Conservation (phyloP, 2,797 vertebrate genomes). For the Pterois miles region DNA sequence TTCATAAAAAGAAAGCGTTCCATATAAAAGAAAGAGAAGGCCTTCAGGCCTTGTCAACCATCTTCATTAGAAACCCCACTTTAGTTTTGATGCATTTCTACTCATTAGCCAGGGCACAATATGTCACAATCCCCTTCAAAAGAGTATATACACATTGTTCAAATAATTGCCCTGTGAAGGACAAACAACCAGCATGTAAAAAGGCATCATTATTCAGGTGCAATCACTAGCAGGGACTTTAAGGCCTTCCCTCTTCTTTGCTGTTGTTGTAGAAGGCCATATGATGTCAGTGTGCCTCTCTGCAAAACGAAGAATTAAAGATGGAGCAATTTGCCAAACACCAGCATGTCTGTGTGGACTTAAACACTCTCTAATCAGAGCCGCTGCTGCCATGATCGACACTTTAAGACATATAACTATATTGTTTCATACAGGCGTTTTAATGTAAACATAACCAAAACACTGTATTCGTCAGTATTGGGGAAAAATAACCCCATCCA, state of each 20-base stretch:
- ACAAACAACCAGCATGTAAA: constrained; percentile 78
- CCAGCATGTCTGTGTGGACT: constrained; percentile 16
- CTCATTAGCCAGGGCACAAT: constrained; percentile 74
- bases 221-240: constrained; percentile 59
- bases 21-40: constrained; percentile 63
- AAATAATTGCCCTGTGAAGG: constrained; percentile 81
- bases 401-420: constrained; percentile 9
- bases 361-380: constrained; percentile 33
- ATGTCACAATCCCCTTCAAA: constrained; percentile 74
- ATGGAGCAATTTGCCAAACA: constrained; percentile 49
- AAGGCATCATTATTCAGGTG: constrained; percentile 72
- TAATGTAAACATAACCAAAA: constrained; percentile 33
- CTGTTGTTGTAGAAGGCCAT: constrained; percentile 73
- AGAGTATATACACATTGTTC: constrained; percentile 75
- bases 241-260: constrained; percentile 53
- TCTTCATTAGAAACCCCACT: constrained; percentile 76
- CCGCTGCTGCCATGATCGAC: constrained; percentile 33
- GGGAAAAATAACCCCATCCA: constrained; percentile 25
- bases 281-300: constrained; percentile 55
- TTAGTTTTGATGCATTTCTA: constrained; percentile 77
- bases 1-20: constrained; percentile 60
- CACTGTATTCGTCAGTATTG: constrained; percentile 14
- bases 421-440: constrained; percentile 2
- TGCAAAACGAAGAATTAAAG: constrained; percentile 44
- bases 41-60: constrained; percentile 70